Evolutionary conservation across 64 coral and sea anemone genomes (phyloP).

Genomic region (Exaiptasia diaphana): DNA sequence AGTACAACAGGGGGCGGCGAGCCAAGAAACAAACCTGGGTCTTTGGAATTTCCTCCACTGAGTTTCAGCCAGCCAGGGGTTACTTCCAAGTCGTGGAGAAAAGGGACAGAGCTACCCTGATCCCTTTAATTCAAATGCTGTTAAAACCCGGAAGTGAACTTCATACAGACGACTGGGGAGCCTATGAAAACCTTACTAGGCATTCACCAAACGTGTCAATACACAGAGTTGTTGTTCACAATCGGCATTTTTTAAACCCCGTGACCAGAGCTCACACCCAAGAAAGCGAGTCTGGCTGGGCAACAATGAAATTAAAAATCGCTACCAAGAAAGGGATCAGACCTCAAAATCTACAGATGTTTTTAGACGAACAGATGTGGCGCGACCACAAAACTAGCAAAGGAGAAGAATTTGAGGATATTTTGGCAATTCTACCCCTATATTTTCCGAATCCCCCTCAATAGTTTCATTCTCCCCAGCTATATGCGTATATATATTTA

Average conservation of each 20-base stretch:
- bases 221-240: conserved; percentile 42
- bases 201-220: neutral
- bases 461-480: neutral
- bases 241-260: conserved; percentile 5
- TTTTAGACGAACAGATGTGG: no score
- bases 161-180: conserved; percentile 25
- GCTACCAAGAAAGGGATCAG: neutral
- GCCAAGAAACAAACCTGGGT: neutral
- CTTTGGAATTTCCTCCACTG: neutral
- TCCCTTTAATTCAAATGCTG: neutral
- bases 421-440: neutral
- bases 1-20: neutral
- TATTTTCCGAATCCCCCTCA: neutral
- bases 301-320: neutral
- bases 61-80: neutral
- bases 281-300: conserved; percentile 38
- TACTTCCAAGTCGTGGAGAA: conserved; percentile 23
- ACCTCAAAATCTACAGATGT: no score
- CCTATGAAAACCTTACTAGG: neutral
- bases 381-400: no score
- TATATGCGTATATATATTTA: no score
- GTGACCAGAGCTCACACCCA: conserved; percentile 17
- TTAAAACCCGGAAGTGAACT: conserved; percentile 12
- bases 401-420: neutral
- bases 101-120: conserved; percentile 1